phyloP scores from a whole-genome alignment of 1,140 invertebrate species.

The Asbolus verrucosus region DNA sequence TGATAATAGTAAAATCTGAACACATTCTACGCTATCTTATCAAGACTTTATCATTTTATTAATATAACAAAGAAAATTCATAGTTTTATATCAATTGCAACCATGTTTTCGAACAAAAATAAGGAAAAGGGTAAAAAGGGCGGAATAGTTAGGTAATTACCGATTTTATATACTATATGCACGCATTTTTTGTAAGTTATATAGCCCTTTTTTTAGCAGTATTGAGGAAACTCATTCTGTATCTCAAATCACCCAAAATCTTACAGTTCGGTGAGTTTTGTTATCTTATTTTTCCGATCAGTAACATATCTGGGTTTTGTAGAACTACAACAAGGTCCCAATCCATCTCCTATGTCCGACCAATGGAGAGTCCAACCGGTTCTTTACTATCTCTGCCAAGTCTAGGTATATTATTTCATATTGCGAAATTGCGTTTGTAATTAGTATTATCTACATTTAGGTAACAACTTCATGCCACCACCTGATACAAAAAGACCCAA shows the following conservation, averaged over 20 bases:
- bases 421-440: too few species aligned
- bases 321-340: too few species aligned
- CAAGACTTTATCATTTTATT: too few species aligned
- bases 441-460: neutral
- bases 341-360: too few species aligned
- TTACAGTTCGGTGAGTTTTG: neutral
- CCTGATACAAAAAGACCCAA: neutral
- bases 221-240: neutral
- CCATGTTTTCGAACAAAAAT: conserved; percentile 12
- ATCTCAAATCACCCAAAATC: neutral
- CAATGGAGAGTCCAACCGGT: neutral
- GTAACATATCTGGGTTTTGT: neutral
- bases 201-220: neutral
- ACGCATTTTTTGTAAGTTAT: neutral
- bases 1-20: too few species aligned
- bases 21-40: too few species aligned
- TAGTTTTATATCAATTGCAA: too few species aligned
- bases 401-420: too few species aligned
- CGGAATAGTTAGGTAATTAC: neutral
- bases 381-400: neutral
- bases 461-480: neutral
- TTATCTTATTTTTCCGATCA: neutral
- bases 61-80: too few species aligned
- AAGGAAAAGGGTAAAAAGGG: conserved; percentile 13
- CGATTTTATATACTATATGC: neutral